Conservation (phyloP, 1,140 invertebrate genomes). For the Drosophila neocordata region DNA sequence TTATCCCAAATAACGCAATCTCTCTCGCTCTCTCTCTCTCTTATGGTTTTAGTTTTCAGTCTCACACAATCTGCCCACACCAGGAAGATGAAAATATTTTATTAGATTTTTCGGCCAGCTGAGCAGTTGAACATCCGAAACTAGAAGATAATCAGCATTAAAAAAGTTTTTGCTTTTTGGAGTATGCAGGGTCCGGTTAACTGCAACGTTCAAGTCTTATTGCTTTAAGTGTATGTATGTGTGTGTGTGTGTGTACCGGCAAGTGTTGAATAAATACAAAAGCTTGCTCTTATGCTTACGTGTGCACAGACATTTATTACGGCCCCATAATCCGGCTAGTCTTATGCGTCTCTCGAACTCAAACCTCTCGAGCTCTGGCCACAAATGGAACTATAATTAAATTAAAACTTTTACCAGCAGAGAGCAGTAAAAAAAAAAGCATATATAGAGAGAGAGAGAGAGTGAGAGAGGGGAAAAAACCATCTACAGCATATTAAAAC, state of each 20-base stretch:
- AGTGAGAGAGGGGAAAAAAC: constrained; percentile 21
- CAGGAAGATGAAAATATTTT: constrained; percentile 49
- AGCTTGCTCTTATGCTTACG: constrained; percentile 58
- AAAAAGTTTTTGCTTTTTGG: constrained; percentile 42
- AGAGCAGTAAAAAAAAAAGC: constrained; percentile 22
- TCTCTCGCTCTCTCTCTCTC: neutral
- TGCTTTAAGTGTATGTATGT: constrained; percentile 37
- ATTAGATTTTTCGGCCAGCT: constrained; percentile 62
- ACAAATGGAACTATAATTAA: constrained; percentile 79
- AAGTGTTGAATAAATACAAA: constrained; percentile 58
- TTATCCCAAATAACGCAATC: constrained; percentile 4
- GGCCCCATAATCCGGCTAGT: constrained; percentile 65
- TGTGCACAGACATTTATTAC: constrained; percentile 71
- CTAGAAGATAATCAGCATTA: constrained; percentile 68
- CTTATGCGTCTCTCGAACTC: constrained; percentile 56
- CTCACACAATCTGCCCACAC: constrained; percentile 65
- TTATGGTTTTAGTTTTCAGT: neutral
- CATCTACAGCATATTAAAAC: constrained; percentile 27
- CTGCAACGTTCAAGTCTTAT: constrained; percentile 64
- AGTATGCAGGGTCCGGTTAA: constrained; percentile 27
- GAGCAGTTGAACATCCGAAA: constrained; percentile 33
- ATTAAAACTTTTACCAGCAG: constrained; percentile 74
- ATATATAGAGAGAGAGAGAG: constrained; percentile 3
- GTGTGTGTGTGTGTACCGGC: constrained; percentile 18
- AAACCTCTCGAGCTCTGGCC: constrained; percentile 26